Evolutionary conservation across 2,113 vertebrate genomes (phyloP), one percentile per base, ranked within the genome.

Genomic region (Ammodramus savannarum): DNA sequence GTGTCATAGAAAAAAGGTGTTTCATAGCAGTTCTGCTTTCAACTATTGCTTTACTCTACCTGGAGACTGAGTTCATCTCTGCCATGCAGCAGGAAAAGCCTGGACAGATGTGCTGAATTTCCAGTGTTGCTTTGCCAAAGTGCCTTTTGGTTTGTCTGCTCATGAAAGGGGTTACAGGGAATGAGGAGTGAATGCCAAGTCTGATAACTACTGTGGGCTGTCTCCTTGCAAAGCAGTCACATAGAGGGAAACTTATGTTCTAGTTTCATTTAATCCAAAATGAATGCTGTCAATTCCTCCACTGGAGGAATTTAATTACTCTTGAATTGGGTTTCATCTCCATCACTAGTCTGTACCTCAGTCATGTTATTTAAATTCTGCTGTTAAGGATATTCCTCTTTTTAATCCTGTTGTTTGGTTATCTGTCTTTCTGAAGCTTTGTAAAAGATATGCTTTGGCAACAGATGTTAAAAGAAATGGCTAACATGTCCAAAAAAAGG

Each of bases 141-240:
- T 96, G 96, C 94, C 95, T 97, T 94, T 61, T 86, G 52, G 10
- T 79, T 85, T 89, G 43, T 59, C 62, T 73, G 3, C 57, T 52
- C 0, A 0, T 93, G 84, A 46, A 46, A 34, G 80, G 44, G 75
- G 18, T 84, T 81, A 62, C 80, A 86, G 83, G 86, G 80, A 90
- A 38, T 26, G 13, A 15, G 21, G 57, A n/a, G n/a, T 26, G 39
- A 72, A 41, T 72, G 54, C 54, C 4, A 66, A 84, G 75, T 73
- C 66, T 0, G 0, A 1, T 85, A 54, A 58, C 55, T 83, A 22
- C 82, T 86, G 72, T 83, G 88, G 66, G 17, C 36, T 65, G 36
- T 74, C 73, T 82, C 62, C 44, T 21, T 39, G 49, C 7, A 18
- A 79, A 44, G 67, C 54, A 65, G 66, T 79, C 4, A 0, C 62